Conservation (phyloP, 53 echinoderm and acorn worm genomes). For the Astropecten irregularis region DNA sequence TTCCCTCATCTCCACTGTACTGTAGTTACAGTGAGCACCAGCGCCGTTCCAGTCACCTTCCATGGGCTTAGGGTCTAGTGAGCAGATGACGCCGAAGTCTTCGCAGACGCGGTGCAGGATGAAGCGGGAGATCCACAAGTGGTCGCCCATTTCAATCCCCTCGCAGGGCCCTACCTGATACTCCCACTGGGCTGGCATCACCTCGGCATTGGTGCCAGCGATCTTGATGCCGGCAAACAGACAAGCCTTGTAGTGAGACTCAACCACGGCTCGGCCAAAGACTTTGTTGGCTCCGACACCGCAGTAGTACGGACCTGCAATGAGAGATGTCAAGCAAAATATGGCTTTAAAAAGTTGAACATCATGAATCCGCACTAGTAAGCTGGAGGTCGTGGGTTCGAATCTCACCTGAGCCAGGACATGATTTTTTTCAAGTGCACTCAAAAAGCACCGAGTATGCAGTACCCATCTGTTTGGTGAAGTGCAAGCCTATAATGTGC, state of each 20-base stretch:
- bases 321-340: too few species aligned
- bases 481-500: too few species aligned
- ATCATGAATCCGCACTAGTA: too few species aligned
- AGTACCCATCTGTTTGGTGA: too few species aligned
- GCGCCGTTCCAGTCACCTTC: conserved; percentile 99
- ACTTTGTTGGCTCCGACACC: conserved; percentile 97
- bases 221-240: conserved; percentile 97
- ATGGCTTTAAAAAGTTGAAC: too few species aligned
- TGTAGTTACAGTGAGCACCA: conserved; percentile 94
- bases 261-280: conserved; percentile 91
- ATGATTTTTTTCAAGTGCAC: too few species aligned
- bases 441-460: too few species aligned
- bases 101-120: conserved; percentile 93
- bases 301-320: conserved; percentile 92
- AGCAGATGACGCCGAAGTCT: conserved; percentile 94
- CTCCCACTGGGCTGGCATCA: conserved; percentile 99
- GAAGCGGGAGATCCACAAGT: conserved; percentile 91
- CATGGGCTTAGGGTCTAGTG: conserved; percentile 98
- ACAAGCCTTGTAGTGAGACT: conserved; percentile 97
- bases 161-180: conserved; percentile 97
- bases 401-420: too few species aligned
- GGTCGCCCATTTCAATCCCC: conserved; percentile 93
- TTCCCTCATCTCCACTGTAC: conserved; percentile 91
- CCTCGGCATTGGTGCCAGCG: conserved; percentile 93
- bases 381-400: too few species aligned